A percentile compares a stretch with the other conserved stretches of the same genome.
These are phyloP conservation scores for Penaeus chinensis DNA, from an alignment of 1,140 invertebrate species.

Conservation along the genomic window DNA sequence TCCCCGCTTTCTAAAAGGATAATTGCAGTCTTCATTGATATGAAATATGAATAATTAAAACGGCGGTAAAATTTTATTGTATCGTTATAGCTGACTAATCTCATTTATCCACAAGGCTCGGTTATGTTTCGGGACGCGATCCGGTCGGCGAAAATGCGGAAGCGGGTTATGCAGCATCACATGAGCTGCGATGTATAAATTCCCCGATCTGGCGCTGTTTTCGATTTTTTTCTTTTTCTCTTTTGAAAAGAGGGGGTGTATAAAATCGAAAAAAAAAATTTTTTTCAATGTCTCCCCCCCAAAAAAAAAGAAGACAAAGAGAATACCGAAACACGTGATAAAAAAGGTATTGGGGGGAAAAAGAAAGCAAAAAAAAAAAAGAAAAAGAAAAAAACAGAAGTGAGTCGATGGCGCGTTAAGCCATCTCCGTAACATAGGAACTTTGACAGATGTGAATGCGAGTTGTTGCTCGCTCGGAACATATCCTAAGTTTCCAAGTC, in stretches of 20 bases:
- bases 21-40: constrained; percentile 57
- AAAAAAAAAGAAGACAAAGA: neutral
- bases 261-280: too few species aligned
- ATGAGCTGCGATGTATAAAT: too few species aligned
- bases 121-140: too few species aligned
- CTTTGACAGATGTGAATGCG: constrained; percentile 56
- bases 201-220: too few species aligned
- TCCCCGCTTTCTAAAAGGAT: constrained; percentile 53
- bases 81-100: constrained; percentile 49
- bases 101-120: constrained; percentile 25
- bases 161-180: too few species aligned
- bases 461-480: constrained; percentile 52
- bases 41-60: constrained; percentile 59
- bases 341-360: neutral
- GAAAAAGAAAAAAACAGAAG: constrained; percentile 23
- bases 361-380: constrained; percentile 14
- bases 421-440: constrained; percentile 44
- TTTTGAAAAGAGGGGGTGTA: too few species aligned
- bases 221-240: too few species aligned
- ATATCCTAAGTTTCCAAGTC: constrained; percentile 58
- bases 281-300: too few species aligned
- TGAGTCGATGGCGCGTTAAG: constrained; percentile 34
- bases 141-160: too few species aligned
- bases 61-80: constrained; percentile 49
- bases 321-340: constrained; percentile 29